Evolutionary conservation across 2,113 vertebrate species (phyloP).

Genomic region (Laticauda laticaudata): DNA sequence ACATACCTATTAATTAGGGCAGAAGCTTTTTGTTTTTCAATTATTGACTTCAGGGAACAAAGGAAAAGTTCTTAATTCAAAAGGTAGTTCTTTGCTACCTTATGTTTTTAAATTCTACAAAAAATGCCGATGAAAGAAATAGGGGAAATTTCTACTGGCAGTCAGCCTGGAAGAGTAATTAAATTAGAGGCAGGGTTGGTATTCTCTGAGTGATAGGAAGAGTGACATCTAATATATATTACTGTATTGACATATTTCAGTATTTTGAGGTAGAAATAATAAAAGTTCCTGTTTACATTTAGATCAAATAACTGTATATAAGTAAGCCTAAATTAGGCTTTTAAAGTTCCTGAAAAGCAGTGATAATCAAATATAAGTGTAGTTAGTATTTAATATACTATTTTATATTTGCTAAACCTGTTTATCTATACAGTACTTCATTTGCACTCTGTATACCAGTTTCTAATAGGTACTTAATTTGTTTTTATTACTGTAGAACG

Average conservation of each 20-base stretch:
- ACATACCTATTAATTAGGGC: not conserved
- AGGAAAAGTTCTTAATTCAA: not conserved
- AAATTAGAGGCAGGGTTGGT: slow-evolving; percentile 12
- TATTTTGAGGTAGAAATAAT: not conserved
- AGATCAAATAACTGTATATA: not conserved
- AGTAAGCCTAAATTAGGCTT: not conserved
- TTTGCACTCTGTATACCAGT: not conserved
- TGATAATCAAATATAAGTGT: not conserved
- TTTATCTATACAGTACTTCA: not conserved
- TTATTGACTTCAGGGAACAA: not conserved
- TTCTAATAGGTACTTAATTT: not conserved
- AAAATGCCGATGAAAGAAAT: not conserved
- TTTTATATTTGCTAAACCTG: not conserved
- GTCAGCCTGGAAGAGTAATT: slow-evolving; percentile 41
- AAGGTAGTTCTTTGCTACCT: not conserved
- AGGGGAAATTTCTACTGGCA: slow-evolving; percentile 8
- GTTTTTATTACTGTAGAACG: not conserved
- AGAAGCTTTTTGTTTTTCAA: not conserved
- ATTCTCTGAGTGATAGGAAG: not conserved
- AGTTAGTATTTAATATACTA: not conserved
- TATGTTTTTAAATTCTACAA: slow-evolving; percentile 3
- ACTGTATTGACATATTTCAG: not conserved
- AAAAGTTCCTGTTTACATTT: not conserved
- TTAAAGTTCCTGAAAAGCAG: not conserved
- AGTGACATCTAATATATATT: not conserved